Conservation (phyloP, 2,113 vertebrate species). For the Tichodroma muraria region DNA sequence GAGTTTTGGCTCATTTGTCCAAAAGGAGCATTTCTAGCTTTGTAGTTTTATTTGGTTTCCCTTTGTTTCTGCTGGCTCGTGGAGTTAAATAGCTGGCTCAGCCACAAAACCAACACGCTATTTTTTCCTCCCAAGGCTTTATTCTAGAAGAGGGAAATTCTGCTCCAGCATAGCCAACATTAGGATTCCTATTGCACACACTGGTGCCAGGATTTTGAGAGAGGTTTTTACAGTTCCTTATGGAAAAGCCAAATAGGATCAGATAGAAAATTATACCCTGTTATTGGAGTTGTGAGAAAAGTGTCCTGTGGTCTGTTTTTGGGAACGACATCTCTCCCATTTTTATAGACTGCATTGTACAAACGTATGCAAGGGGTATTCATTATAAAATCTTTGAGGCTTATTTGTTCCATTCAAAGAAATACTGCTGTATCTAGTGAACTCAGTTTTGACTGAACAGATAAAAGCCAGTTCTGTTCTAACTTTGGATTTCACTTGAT, state of each 20-base stretch:
- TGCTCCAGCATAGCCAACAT: neutral
- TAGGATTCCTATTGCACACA: neutral
- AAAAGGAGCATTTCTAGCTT: neutral
- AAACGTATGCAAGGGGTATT: neutral
- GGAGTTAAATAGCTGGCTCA: slow-evolving; percentile 47
- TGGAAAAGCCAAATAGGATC: slow-evolving; percentile 5
- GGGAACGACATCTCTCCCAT: neutral
- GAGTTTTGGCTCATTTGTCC: neutral
- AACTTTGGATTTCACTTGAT: neutral
- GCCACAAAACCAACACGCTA: neutral
- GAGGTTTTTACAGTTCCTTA: neutral
- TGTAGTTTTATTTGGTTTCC: slow-evolving; percentile 20
- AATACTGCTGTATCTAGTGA: neutral
- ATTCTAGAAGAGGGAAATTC: slow-evolving; percentile 28
- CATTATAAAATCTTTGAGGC: slow-evolving; percentile 4
- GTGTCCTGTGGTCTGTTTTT: neutral
- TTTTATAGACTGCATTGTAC: neutral
- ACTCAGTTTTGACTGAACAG: neutral
- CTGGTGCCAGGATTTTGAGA: slow-evolving; percentile 8
- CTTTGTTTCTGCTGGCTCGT: slow-evolving; percentile 35
- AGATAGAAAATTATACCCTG: neutral
- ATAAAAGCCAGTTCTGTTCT: slow-evolving; percentile 5
- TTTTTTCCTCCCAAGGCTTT: neutral
- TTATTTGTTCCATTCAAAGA: slow-evolving; percentile 12
- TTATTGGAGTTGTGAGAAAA: neutral